These are phyloP conservation scores for Psilanteris sp. DNA, from an alignment of 1,140 invertebrate species.

Conservation along the genomic window DNA sequence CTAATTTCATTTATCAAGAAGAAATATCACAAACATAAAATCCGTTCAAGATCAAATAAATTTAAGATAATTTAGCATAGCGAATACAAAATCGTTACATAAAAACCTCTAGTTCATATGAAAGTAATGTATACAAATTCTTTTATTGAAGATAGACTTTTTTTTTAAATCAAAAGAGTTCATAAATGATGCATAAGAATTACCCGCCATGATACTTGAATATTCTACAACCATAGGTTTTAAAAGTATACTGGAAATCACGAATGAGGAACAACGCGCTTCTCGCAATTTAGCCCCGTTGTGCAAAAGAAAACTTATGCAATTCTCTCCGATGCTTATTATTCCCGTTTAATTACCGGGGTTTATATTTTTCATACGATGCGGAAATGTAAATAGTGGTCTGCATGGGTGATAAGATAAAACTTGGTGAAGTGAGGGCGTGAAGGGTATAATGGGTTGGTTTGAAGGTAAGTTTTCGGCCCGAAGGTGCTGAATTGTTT, in stretches of 20 bases:
- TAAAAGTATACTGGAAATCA: slow-evolving; percentile 6
- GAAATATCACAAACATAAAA: too few relatives aligned
- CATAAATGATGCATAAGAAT: slow-evolving; percentile 5
- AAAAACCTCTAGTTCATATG: too few relatives aligned
- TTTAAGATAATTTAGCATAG: too few relatives aligned
- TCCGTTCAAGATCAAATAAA: too few relatives aligned
- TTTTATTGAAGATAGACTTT: too few relatives aligned
- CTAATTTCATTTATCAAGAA: too few relatives aligned
- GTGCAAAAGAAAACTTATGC: slow-evolving; percentile 26
- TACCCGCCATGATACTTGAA: too few relatives aligned
- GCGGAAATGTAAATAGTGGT: slow-evolving; percentile 39
- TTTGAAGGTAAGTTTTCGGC: slow-evolving; percentile 32
- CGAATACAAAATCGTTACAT: too few relatives aligned
- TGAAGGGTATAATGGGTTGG: slow-evolving; percentile 33
- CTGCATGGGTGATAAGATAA: slow-evolving; percentile 35
- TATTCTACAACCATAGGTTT: slow-evolving; percentile 21
- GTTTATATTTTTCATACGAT: slow-evolving; percentile 50
- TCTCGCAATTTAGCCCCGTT: not conserved
- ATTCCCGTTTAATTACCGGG: slow-evolving; percentile 47
- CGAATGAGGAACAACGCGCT: slow-evolving; percentile 2
- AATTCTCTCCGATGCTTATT: slow-evolving; percentile 10
- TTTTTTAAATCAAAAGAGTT: slow-evolving; percentile 24
- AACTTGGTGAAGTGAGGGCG: slow-evolving; percentile 33
- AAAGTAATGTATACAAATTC: too few relatives aligned
- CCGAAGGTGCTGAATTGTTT: slow-evolving; percentile 43